A percentile compares a stretch with the other conserved stretches of the same genome.
These are phyloP conservation scores for Pandemis heparana DNA, from an alignment of 2,888 invertebrate species.

Conservation along the genomic window DNA sequence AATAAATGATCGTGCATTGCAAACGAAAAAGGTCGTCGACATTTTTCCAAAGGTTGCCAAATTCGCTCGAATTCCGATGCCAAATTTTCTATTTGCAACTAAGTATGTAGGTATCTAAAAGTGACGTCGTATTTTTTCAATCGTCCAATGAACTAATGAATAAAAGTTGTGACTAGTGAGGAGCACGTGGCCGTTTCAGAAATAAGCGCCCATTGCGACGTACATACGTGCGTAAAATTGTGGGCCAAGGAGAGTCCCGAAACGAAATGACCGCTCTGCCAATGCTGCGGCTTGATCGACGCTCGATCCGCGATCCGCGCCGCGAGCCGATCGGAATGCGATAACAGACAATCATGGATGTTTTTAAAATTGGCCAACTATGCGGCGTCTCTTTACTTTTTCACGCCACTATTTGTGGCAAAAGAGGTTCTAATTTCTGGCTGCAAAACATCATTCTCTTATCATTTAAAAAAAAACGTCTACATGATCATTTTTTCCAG, in stretches of 20 bases:
- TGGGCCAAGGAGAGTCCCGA: slow-evolving; percentile 69
- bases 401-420: not conserved
- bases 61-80: not conserved
- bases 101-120: not conserved
- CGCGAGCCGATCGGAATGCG: slow-evolving; percentile 49
- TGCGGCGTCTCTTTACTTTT: not conserved
- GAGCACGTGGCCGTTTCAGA: slow-evolving; percentile 54
- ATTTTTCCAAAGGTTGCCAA: slow-evolving; percentile 10
- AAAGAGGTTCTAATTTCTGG: too few relatives aligned
- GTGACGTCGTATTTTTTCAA: slow-evolving; percentile 2
- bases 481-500: too few relatives aligned
- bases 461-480: too few relatives aligned
- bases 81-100: not conserved
- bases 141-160: slow-evolving; percentile 59
- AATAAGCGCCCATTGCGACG: slow-evolving; percentile 46
- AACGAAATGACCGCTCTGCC: slow-evolving; percentile 52
- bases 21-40: not conserved
- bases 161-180: slow-evolving; percentile 50
- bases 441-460: not conserved
- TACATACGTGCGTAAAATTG: slow-evolving; percentile 41
- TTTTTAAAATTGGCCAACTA: not conserved
- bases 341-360: slow-evolving; percentile 35
- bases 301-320: slow-evolving; percentile 25
- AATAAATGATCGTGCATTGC: not conserved
- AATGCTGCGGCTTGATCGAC: slow-evolving; percentile 47